A percentile compares a stretch with the other conserved stretches of the same genome.
phyloP scores from a whole-genome alignment of 2,113 vertebrate genomes.

The Chitala chitala region DNA sequence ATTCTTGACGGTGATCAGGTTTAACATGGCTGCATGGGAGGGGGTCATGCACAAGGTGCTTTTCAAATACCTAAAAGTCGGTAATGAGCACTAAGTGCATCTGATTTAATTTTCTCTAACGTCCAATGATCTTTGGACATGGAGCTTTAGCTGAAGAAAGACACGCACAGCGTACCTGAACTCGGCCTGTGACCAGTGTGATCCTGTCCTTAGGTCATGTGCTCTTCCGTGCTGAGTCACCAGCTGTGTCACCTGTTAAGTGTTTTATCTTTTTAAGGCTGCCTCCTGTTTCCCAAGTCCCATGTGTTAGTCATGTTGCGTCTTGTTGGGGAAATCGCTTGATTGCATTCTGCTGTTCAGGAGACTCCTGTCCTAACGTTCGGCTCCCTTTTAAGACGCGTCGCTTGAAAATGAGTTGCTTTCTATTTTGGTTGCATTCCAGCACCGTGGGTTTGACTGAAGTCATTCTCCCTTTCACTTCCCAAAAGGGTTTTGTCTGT shows the following conservation, averaged over 20 bases:
- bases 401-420: conserved; percentile 37
- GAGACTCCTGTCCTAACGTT: background rate
- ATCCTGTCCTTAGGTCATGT: no score
- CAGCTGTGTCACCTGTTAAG: conserved; percentile 2
- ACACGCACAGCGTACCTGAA: no score
- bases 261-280: background rate
- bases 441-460: conserved; percentile 21
- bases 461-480: conserved; percentile 8
- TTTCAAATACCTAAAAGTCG: conserved; percentile 33
- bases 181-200: no score
- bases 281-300: conserved; percentile 5
- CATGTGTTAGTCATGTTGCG: conserved; percentile 24
- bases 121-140: no score
- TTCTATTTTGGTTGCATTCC: conserved; percentile 39
- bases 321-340: conserved; percentile 28
- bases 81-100: no score
- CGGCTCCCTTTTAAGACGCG: background rate
- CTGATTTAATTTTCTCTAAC: no score
- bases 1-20: background rate
- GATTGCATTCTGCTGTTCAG: conserved; percentile 3
- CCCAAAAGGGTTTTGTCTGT: no score
- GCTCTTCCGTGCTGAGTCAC: background rate
- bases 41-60: conserved; percentile 31
- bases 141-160: background rate
- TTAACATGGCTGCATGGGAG: conserved; percentile 13